A percentile compares a stretch with the other conserved stretches of the same genome.
These are phyloP conservation scores for Vulpes vulpes DNA, from an alignment of 2,113 vertebrate genomes.

Conservation along the genomic window DNA sequence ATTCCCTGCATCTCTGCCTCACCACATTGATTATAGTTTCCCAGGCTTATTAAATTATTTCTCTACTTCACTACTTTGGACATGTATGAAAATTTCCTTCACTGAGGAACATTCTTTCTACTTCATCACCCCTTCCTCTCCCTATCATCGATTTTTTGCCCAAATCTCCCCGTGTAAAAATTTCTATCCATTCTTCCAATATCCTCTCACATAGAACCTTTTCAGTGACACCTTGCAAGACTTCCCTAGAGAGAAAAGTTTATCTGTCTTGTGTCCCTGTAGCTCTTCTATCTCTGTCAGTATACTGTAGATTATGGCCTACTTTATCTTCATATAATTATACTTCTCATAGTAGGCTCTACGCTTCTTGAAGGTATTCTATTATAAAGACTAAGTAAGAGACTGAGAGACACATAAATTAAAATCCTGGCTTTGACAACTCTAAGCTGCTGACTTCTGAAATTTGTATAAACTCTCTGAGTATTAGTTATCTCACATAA, in stretches of 20 bases:
- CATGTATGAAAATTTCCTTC: neutral
- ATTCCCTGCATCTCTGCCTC: neutral
- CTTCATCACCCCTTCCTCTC: neutral
- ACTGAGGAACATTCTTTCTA: neutral
- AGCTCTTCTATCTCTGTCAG: neutral
- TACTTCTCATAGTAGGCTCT: neutral
- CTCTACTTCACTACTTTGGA: neutral
- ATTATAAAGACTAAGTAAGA: neutral
- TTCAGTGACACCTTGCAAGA: neutral
- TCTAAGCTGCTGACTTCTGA: neutral
- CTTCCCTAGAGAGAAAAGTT: neutral
- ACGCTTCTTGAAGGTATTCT: neutral
- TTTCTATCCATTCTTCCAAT: neutral
- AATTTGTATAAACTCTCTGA: neutral
- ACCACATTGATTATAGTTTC: neutral
- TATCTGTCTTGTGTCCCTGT: neutral
- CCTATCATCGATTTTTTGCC: neutral
- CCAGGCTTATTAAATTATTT: neutral
- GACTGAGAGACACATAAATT: neutral
- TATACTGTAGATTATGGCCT: neutral
- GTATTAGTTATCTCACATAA: neutral
- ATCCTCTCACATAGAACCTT: neutral
- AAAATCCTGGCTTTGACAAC: neutral
- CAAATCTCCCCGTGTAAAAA: neutral
- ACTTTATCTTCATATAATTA: neutral